Conservation (phyloP, 92 coral and sea anemone species). For the Actinernus sp. region DNA sequence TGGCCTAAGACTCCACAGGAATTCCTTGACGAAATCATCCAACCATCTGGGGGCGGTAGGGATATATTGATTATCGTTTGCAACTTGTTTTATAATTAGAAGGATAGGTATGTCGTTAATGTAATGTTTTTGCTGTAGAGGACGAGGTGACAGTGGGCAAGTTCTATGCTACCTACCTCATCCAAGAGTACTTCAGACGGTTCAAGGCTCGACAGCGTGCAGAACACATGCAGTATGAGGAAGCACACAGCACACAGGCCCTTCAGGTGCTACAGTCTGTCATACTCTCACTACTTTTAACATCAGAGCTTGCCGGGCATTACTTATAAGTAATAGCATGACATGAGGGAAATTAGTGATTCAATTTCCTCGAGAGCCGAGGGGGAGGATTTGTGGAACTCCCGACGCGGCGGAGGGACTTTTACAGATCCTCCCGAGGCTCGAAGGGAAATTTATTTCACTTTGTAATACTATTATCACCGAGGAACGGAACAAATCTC, state of each 20-base stretch:
- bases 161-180: conserved; percentile 97
- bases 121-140: conserved; percentile 35
- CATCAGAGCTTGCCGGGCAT: too few species aligned
- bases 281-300: neutral
- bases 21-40: conserved; percentile 85
- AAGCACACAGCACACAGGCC: conserved; percentile 69
- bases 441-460: too few species aligned
- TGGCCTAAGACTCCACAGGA: conserved; percentile 91
- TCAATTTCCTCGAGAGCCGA: too few species aligned
- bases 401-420: too few species aligned
- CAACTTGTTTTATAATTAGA: neutral
- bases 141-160: conserved; percentile 99
- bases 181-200: conserved; percentile 99
- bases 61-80: neutral
- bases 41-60: conserved; percentile 86
- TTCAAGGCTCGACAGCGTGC: conserved; percentile 95
- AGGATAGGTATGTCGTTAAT: neutral
- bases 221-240: conserved; percentile 53
- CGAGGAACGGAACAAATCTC: too few species aligned
- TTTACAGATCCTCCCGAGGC: too few species aligned
- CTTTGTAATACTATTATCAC: too few species aligned
- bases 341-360: too few species aligned
- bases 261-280: conserved; percentile 61
- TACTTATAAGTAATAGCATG: too few species aligned
- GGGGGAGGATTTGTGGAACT: too few species aligned